A percentile compares a stretch with the other conserved stretches of the same genome.
Conservation (phyloP, 2,888 invertebrate genomes). For the Auanema freiburgensis region DNA sequence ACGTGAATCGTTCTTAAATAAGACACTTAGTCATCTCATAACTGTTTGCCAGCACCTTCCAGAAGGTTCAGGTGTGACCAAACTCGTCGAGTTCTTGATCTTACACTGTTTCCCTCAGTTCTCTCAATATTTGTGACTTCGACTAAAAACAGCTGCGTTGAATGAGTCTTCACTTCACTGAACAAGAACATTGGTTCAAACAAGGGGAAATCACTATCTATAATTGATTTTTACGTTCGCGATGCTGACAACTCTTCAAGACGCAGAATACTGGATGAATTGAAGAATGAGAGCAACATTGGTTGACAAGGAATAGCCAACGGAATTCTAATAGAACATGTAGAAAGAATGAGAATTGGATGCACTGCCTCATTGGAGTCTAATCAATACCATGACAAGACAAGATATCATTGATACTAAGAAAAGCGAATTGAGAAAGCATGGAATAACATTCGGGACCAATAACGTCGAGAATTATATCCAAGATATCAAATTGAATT, state of each 20-base stretch:
- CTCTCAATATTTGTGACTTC: too few species aligned
- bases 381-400: conserved; percentile 30
- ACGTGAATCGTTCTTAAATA: too few species aligned
- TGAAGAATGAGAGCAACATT: conserved; percentile 27
- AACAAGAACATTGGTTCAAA: conserved; percentile 33
- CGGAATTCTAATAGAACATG: conserved; percentile 17
- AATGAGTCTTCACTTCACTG: too few species aligned
- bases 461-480: conserved; percentile 31
- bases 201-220: conserved; percentile 28
- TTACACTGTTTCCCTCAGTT: too few species aligned
- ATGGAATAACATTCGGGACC: conserved; percentile 23
- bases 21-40: too few species aligned
- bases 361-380: conserved; percentile 27
- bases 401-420: conserved; percentile 31
- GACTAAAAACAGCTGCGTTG: too few species aligned
- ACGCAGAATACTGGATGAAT: conserved; percentile 28
- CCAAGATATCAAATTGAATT: conserved; percentile 33
- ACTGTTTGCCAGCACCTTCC: too few species aligned
- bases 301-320: too few species aligned
- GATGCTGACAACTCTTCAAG: conserved; percentile 26
- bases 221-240: conserved; percentile 34
- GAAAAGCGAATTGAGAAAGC: conserved; percentile 26
- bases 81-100: too few species aligned
- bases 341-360: conserved; percentile 20
- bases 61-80: too few species aligned